A percentile compares a stretch with the other conserved stretches of the same genome.
phyloP scores from a whole-genome alignment of 2,888 invertebrate genomes.

The Mythimna lalbum region DNA sequence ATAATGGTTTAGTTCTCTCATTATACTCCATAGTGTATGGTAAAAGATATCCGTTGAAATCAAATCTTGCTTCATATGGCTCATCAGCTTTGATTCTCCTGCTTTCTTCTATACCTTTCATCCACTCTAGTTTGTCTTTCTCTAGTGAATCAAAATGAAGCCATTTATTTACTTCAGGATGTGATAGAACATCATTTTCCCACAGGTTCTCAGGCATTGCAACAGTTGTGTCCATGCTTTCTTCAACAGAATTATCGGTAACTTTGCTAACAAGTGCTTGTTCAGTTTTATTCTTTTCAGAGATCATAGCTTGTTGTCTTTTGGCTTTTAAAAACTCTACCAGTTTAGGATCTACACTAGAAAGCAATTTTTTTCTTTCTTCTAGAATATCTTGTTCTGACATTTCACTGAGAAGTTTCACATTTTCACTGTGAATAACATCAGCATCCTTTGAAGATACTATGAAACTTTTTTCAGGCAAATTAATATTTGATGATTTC shows the following conservation, averaged over 20 bases:
- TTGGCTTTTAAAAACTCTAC: constrained; percentile 92
- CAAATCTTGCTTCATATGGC: constrained; percentile 95
- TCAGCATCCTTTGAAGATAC: constrained; percentile 86
- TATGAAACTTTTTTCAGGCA: constrained; percentile 85
- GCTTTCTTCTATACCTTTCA: constrained; percentile 92
- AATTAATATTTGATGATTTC: constrained; percentile 60
- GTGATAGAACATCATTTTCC: constrained; percentile 91
- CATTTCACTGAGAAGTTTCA: constrained; percentile 92
- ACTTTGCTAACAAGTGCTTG: constrained; percentile 22
- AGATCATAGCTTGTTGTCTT: constrained; percentile 64
- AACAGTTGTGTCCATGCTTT: constrained; percentile 77
- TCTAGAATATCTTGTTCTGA: constrained; percentile 93
- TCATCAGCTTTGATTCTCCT: constrained; percentile 89
- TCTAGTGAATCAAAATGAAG: constrained; percentile 96
- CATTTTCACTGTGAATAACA: constrained; percentile 94
- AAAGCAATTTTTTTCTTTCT: constrained; percentile 93
- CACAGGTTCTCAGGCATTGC: constrained; percentile 74
- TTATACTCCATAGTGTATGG: constrained; percentile 92
- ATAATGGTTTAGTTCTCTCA: constrained; percentile 92
- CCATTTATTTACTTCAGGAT: constrained; percentile 93
- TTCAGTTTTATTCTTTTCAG: constrained; percentile 33
- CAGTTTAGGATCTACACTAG: constrained; percentile 92
- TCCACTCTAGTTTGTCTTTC: constrained; percentile 97
- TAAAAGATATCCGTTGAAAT: constrained; percentile 95
- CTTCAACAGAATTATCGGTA: constrained; percentile 26